Conservation (phyloP, 2,113 vertebrate genomes). For the Chlorodrepanis virens region DNA sequence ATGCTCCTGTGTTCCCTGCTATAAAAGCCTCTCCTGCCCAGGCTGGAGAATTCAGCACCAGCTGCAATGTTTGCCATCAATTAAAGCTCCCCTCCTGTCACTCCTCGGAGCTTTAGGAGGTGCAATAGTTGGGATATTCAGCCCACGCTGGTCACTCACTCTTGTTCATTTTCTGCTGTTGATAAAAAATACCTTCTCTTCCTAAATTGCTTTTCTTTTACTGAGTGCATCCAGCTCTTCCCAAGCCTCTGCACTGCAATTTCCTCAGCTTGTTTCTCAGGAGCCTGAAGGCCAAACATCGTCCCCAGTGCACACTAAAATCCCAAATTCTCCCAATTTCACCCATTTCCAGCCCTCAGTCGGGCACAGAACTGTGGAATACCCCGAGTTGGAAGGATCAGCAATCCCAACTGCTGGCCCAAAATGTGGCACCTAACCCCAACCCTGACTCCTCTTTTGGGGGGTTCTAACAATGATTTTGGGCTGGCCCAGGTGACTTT, state of each 20-base stretch:
- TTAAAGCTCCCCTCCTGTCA: background rate
- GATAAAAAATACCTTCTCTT: background rate
- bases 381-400: background rate
- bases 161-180: background rate
- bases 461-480: background rate
- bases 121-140: background rate
- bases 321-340: rapidly evolving
- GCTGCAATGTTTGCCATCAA: background rate
- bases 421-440: background rate
- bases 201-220: background rate
- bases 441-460: background rate
- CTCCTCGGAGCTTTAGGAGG: background rate
- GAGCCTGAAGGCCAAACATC: background rate
- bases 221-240: background rate
- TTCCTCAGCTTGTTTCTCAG: background rate
- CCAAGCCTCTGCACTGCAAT: background rate
- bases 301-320: background rate
- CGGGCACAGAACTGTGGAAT: background rate
- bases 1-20: background rate
- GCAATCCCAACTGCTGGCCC: background rate
- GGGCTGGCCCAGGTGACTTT: background rate
- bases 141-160: background rate
- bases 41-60: background rate
- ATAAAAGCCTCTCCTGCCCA: background rate
- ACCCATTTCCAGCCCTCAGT: background rate